phyloP scores from a whole-genome alignment of 2,888 invertebrate genomes.

The Micoletzkya japonica region DNA sequence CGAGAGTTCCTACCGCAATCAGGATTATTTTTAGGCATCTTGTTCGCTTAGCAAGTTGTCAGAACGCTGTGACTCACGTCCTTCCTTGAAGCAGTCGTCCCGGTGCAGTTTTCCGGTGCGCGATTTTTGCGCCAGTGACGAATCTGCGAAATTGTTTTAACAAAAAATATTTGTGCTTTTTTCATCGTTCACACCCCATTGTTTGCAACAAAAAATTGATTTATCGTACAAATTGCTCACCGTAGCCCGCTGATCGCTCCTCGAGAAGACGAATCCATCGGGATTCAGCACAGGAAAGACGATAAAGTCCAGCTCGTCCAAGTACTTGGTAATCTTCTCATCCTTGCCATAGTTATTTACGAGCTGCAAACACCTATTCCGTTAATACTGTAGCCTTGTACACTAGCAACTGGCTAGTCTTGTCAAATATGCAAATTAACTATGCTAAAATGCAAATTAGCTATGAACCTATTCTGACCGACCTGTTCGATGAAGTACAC shows the following conservation, averaged over 20 bases:
- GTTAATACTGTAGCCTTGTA: too few relatives aligned
- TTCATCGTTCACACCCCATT: background rate
- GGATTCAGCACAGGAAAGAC: slow-evolving; percentile 61
- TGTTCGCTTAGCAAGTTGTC: background rate
- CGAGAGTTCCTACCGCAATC: background rate
- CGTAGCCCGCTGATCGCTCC: slow-evolving; percentile 36
- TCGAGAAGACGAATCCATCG: slow-evolving; percentile 59
- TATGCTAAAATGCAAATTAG: background rate
- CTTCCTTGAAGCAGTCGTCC: slow-evolving; percentile 46
- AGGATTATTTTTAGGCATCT: background rate
- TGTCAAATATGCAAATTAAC: background rate
- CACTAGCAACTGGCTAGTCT: background rate
- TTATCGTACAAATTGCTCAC: slow-evolving; percentile 21
- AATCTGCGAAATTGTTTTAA: slow-evolving; percentile 37
- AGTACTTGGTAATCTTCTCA: slow-evolving; percentile 48
- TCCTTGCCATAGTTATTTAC: slow-evolving; percentile 49
- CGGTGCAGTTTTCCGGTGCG: slow-evolving; percentile 57
- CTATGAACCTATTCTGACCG: background rate
- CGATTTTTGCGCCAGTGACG: slow-evolving; percentile 63
- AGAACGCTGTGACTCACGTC: slow-evolving; percentile 27
- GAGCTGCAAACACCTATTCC: slow-evolving; percentile 33
- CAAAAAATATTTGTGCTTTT: background rate
- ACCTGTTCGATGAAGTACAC: slow-evolving; percentile 62
- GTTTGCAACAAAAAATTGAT: background rate
- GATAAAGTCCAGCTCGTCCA: slow-evolving; percentile 56